Evolutionary conservation across 2,113 vertebrate species (phyloP).

Genomic region (Genyomyrus donnyi): DNA sequence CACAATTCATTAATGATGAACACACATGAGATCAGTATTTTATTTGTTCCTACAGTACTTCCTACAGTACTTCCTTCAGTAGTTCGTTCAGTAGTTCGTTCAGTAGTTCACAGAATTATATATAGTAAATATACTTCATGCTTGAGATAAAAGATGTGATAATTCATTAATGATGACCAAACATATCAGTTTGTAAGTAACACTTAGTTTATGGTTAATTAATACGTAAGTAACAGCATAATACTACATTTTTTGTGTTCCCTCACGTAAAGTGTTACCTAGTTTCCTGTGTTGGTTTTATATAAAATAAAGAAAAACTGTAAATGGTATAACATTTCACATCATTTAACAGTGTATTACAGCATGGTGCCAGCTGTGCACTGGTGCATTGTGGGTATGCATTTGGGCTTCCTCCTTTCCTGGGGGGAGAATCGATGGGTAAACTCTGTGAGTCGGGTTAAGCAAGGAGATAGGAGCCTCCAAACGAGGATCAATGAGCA

Average conservation of each 20-base stretch:
- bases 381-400: neutral
- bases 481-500: neutral
- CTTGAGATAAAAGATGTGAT: neutral
- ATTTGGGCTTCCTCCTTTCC: neutral
- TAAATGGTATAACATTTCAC: neutral
- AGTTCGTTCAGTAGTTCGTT: too few relatives aligned
- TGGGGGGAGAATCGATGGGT: neutral
- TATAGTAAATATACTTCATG: too few relatives aligned
- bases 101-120: too few relatives aligned
- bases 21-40: too few relatives aligned
- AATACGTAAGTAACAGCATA: neutral
- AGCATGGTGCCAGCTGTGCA: neutral
- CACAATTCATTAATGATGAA: too few relatives aligned
- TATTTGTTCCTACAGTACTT: neutral
- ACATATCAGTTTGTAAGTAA: neutral
- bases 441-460: neutral
- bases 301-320: neutral
- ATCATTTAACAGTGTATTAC: neutral
- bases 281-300: neutral
- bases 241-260: neutral
- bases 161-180: neutral
- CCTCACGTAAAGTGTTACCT: neutral
- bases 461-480: neutral
- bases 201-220: neutral
- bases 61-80: too few relatives aligned